Percentiles rank a stretch among this genome's conserved stretches.
These are phyloP conservation scores for Phalloptychus januarius DNA, from an alignment of 2,797 vertebrate species.

Conservation along the genomic window DNA sequence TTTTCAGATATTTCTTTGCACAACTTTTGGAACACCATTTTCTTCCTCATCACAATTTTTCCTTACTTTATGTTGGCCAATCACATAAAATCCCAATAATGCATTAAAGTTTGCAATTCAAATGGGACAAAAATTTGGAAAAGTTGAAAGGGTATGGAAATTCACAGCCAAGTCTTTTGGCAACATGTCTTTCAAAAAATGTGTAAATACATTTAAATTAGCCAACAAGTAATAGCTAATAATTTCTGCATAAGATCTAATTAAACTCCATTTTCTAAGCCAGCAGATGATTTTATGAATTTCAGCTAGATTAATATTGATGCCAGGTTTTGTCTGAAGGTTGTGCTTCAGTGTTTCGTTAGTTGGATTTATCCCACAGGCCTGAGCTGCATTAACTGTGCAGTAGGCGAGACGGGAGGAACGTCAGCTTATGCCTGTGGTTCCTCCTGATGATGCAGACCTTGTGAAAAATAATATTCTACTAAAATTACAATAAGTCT, in stretches of 20 bases:
- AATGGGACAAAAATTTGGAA: too few relatives aligned
- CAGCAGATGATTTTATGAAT: background rate
- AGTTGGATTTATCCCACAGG: conserved; percentile 58
- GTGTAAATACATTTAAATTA: background rate
- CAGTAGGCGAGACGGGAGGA: background rate
- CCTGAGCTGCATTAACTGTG: conserved; percentile 6
- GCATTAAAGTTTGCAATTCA: too few relatives aligned
- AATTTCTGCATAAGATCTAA: background rate
- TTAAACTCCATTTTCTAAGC: background rate
- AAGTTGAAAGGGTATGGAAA: too few relatives aligned
- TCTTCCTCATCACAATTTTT: too few relatives aligned
- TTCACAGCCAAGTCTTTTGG: background rate
- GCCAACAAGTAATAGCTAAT: background rate
- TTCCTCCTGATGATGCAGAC: background rate
- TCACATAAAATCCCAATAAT: too few relatives aligned
- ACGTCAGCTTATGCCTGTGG: background rate
- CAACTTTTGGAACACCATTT: too few relatives aligned
- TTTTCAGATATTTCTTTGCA: too few relatives aligned
- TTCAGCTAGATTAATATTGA: background rate
- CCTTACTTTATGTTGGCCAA: too few relatives aligned
- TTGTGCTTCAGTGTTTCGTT: conserved; percentile 23
- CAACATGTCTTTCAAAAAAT: background rate
- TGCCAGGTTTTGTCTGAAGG: background rate
- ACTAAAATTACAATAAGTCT: background rate
- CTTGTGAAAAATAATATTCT: background rate